phyloP scores from a whole-genome alignment of 1,140 invertebrate species.

The Glossosoma conforme region DNA sequence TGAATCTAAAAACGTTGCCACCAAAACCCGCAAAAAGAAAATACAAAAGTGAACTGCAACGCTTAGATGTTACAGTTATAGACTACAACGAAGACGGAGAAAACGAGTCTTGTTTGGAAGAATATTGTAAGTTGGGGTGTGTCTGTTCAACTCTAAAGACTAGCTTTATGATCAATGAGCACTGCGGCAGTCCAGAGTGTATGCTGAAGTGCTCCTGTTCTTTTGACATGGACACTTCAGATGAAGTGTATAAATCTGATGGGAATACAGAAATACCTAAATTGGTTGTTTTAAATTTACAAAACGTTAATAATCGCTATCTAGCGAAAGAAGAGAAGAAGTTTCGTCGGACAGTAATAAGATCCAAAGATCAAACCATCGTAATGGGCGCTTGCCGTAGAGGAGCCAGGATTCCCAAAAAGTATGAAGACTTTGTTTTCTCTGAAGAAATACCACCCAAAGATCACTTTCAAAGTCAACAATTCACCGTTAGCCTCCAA shows the following conservation, averaged over 20 bases:
- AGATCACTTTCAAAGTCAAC: conserved; percentile 24
- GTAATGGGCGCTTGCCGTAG: conserved; percentile 38
- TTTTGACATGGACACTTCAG: conserved; percentile 22
- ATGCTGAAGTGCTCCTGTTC: conserved; percentile 47
- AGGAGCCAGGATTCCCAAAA: conserved; percentile 36
- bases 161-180: conserved; percentile 33
- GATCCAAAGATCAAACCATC: conserved; percentile 39
- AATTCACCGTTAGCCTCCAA: conserved; percentile 14
- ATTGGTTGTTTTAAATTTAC: conserved; percentile 37
- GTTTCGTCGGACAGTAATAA: conserved; percentile 44
- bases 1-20: conserved; percentile 21
- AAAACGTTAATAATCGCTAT: conserved; percentile 39
- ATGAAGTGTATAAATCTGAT: conserved; percentile 18
- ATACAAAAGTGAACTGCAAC: conserved; percentile 34
- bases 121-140: conserved; percentile 44
- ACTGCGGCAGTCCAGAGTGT: conserved; percentile 43
- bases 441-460: conserved; percentile 11
- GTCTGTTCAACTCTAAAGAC: conserved; percentile 42
- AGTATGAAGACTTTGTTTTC: conserved; percentile 37
- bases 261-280: conserved; percentile 29
- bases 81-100: conserved; percentile 34
- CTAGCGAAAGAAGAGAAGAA: conserved; percentile 42
- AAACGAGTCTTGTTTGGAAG: conserved; percentile 34
- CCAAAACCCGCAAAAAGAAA: conserved; percentile 30
- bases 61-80: conserved; percentile 41